A percentile compares a stretch with the other conserved stretches of the same genome.
These are phyloP conservation scores for Passerina amoena DNA, from an alignment of 2,113 vertebrate species.

Conservation along the genomic window DNA sequence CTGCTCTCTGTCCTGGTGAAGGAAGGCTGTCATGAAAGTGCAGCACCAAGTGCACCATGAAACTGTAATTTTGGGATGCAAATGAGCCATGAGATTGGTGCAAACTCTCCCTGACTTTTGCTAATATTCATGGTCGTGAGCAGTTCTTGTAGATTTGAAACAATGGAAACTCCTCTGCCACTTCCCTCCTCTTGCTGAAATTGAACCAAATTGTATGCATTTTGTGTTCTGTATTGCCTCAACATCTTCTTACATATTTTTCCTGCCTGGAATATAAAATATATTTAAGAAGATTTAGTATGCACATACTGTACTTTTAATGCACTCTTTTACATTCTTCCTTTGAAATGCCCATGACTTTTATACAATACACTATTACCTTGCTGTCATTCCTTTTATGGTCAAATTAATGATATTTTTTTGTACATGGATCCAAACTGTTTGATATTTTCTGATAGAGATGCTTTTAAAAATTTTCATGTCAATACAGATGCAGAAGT, in stretches of 20 bases:
- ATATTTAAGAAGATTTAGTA: not conserved
- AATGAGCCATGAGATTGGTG: not conserved
- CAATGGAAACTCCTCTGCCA: accelerated
- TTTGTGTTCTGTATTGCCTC: not conserved
- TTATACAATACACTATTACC: not conserved
- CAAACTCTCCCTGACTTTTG: not conserved
- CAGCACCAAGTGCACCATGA: not conserved
- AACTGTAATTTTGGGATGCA: not conserved
- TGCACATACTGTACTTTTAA: not conserved
- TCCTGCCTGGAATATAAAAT: not conserved
- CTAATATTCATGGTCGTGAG: not conserved
- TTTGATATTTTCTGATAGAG: not conserved
- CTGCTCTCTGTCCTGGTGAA: not conserved
- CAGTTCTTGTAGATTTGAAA: not conserved
- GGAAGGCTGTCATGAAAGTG: not conserved
- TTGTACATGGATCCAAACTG: not conserved
- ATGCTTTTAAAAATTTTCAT: not conserved
- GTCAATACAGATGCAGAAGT: not conserved
- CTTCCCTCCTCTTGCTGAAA: not conserved
- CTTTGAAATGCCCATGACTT: not conserved
- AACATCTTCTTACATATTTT: not conserved
- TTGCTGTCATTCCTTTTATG: not conserved
- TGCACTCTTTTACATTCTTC: not conserved
- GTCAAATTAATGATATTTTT: slow-evolving; percentile 21
- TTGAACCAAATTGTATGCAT: not conserved